Conservation (phyloP, 1,140 invertebrate species). For the Tetramorium parvispinum region DNA sequence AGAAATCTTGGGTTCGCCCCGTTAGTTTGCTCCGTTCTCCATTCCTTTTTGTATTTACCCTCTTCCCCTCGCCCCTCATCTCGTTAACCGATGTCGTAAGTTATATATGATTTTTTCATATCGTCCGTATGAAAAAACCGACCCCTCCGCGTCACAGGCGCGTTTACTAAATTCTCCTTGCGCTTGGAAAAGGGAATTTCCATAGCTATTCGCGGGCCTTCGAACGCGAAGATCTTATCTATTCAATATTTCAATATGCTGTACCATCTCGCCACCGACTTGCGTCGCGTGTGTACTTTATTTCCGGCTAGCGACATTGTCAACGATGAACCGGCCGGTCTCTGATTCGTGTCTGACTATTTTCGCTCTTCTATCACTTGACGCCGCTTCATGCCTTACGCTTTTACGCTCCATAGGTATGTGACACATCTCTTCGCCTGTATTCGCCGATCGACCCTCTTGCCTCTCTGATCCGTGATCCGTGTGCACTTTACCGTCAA, state of each 20-base stretch:
- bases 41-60: constrained; percentile 42
- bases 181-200: background rate
- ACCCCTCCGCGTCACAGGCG: background rate
- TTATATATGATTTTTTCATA: constrained; percentile 58
- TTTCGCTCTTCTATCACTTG: constrained; percentile 64
- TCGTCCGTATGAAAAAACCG: background rate
- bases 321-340: background rate
- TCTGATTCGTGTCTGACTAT: constrained; percentile 42
- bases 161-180: background rate
- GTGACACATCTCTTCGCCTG: constrained; percentile 51
- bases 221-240: background rate
- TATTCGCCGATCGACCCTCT: constrained; percentile 59
- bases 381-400: constrained; percentile 58
- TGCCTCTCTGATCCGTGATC: constrained; percentile 67
- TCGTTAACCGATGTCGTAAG: constrained; percentile 63
- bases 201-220: background rate
- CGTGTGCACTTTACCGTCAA: constrained; percentile 70
- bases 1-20: constrained; percentile 64
- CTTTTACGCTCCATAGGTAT: constrained; percentile 35
- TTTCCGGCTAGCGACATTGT: background rate
- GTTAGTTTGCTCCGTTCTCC: constrained; percentile 58
- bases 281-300: constrained; percentile 11
- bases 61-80: constrained; percentile 12
- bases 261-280: background rate
- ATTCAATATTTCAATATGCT: constrained; percentile 42